These are phyloP conservation scores for Trichopoda pennipes DNA, from an alignment of 2,888 invertebrate species.

Conservation along the genomic window DNA sequence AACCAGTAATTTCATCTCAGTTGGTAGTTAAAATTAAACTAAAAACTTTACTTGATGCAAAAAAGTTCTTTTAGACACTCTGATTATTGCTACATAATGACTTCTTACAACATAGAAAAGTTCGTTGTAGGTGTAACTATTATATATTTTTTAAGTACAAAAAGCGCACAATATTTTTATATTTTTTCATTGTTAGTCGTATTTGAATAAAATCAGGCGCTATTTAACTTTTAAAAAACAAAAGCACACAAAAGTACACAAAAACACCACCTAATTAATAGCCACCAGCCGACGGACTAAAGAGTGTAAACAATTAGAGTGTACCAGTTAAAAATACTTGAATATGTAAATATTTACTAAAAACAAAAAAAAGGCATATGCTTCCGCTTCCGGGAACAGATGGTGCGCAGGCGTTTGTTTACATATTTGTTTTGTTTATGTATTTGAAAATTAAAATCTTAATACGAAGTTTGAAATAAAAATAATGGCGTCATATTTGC, in stretches of 20 bases:
- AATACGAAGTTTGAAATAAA: constrained; percentile 18
- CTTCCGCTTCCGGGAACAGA: constrained; percentile 55
- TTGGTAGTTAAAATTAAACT: no score
- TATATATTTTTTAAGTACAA: no score
- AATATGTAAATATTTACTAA: constrained; percentile 21
- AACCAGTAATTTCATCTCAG: no score
- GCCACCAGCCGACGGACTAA: background rate
- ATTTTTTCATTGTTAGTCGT: background rate
- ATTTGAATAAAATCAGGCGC: background rate
- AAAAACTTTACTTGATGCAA: no score
- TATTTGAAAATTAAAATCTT: constrained; percentile 25
- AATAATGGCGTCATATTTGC: constrained; percentile 47
- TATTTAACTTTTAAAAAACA: constrained; percentile 45
- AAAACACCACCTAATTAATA: constrained; percentile 4
- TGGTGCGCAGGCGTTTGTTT: constrained; percentile 62
- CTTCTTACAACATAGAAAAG: no score
- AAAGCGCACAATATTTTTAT: background rate
- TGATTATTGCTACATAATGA: no score
- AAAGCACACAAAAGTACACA: background rate
- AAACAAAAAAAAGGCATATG: constrained; percentile 29
- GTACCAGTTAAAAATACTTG: background rate
- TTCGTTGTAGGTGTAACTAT: no score
- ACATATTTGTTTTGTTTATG: constrained; percentile 44
- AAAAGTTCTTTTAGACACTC: no score
- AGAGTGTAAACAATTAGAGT: background rate